These are phyloP conservation scores for Sebastes diaconus DNA, from an alignment of 2,797 vertebrate species.

Conservation along the genomic window DNA sequence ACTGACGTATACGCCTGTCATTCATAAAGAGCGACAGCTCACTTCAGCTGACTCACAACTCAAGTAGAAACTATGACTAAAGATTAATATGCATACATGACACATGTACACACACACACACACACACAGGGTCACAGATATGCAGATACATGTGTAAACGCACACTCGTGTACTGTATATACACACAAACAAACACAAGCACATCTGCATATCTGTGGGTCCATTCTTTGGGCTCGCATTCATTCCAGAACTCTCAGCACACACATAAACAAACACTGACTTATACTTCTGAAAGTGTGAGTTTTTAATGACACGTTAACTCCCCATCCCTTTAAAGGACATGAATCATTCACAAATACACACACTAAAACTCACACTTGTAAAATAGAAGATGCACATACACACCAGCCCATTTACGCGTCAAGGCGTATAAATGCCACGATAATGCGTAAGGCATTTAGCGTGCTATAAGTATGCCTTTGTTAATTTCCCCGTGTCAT, in stretches of 20 bases:
- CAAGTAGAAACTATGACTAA: background rate
- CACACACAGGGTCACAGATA: background rate
- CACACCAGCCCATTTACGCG: background rate
- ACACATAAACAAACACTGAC: background rate
- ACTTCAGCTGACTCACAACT: background rate
- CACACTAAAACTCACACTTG: background rate
- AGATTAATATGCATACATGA: background rate
- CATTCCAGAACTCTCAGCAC: background rate
- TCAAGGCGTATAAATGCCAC: no score
- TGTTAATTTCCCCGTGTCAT: no score
- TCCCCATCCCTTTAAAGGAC: background rate
- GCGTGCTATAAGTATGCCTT: no score
- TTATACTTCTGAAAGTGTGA: background rate
- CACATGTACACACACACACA: background rate
- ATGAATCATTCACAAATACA: constrained; percentile 4
- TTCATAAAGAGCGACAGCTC: background rate
- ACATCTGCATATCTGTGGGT: constrained; percentile 16
- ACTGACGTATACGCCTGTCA: background rate
- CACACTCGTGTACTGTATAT: background rate
- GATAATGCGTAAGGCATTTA: no score
- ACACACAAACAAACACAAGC: background rate
- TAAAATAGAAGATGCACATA: background rate
- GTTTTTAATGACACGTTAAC: background rate
- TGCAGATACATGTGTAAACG: background rate
- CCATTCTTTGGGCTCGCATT: background rate